Base-by-base conservation (phyloP, 2,113 vertebrate genomes). In the Cichladusa arquata region DNA sequence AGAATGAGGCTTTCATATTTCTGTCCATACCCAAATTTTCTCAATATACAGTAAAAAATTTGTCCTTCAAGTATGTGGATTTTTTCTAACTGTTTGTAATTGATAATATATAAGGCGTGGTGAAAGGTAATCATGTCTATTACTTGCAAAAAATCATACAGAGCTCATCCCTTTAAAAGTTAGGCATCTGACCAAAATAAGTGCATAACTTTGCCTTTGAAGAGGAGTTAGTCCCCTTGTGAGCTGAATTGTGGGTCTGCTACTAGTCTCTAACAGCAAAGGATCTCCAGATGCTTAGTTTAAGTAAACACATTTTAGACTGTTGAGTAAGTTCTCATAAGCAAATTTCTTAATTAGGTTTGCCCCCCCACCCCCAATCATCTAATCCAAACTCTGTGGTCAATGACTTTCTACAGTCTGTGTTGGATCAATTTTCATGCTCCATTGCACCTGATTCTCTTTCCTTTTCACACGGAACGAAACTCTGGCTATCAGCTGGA, bases 331-430 rank as follows among this genome's bases (percentile, higher is more conserved):
- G 6, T 47, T 70, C 76, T 84, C 25, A 72, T 34, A 88, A 90
- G 9, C 2, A 12, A 24, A 24, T 65, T 69, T 76, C 15, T 57
- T 53, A 34, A 45, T 61, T 38, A 53, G 5, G 18, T 34, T n/a
- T 12, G 1, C 50, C 48, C 4, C 7, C 38, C 38, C 0, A 2
- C 5, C 2, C 2, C 0, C 3, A 54, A 0, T 47, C 11, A 40
- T 38, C 15, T 54, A 67, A 9, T 71, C 22, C 33, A 42, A 31
- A 22, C 2, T 38, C 33, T 2, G 0, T 19, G 20, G 23, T 60
- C 31, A 77, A 10, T 61, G 19, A 11, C 5, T 74, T 73, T 50
- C 33, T 33, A 2, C 2, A 57, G 12, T 60, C 40, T 29, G 19
- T 50, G 7, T 7, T 94, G 4, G 31, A 9, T 61, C 19, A 40